These are phyloP conservation scores for Colossoma macropomum DNA, from an alignment of 2,113 vertebrate species.

Conservation along the genomic window DNA sequence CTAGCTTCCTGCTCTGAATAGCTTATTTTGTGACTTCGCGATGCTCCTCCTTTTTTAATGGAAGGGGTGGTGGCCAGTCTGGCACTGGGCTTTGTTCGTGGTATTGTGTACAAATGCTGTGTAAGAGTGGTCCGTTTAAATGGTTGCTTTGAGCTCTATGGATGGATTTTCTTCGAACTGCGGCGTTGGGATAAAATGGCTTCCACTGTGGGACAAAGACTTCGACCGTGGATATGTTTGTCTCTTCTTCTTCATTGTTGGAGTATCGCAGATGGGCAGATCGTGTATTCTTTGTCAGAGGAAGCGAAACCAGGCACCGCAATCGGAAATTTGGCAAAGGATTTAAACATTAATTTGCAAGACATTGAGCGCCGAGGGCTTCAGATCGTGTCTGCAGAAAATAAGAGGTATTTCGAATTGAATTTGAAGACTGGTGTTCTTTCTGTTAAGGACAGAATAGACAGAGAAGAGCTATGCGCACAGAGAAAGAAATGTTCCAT, in stretches of 20 bases:
- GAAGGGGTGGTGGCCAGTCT: conserved; percentile 21
- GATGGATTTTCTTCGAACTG: background rate
- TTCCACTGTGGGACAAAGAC: background rate
- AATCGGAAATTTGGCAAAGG: conserved; percentile 61
- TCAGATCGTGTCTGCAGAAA: conserved; percentile 64
- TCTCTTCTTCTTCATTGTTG: conserved; percentile 51
- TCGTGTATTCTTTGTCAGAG: conserved; percentile 58
- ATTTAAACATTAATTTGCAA: conserved; percentile 51
- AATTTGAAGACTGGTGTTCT: conserved; percentile 46
- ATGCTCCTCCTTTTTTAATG: conserved; percentile 61
- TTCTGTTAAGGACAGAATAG: conserved; percentile 46
- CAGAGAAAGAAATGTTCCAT: conserved; percentile 38
- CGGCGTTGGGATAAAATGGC: conserved; percentile 24
- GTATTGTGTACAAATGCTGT: conserved; percentile 23
- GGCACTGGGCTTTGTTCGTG: conserved; percentile 66
- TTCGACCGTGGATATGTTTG: conserved; percentile 17
- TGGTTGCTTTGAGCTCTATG: background rate
- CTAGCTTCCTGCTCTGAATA: conserved; percentile 50
- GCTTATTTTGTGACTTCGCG: background rate
- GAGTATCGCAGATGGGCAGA: conserved; percentile 44
- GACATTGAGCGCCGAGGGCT: conserved; percentile 60
- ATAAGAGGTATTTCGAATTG: conserved; percentile 50
- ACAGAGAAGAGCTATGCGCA: conserved; percentile 49
- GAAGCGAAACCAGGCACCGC: conserved; percentile 49
- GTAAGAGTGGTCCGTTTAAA: background rate